Conservation (phyloP, 2,113 vertebrate genomes). For the Strix aluco region DNA sequence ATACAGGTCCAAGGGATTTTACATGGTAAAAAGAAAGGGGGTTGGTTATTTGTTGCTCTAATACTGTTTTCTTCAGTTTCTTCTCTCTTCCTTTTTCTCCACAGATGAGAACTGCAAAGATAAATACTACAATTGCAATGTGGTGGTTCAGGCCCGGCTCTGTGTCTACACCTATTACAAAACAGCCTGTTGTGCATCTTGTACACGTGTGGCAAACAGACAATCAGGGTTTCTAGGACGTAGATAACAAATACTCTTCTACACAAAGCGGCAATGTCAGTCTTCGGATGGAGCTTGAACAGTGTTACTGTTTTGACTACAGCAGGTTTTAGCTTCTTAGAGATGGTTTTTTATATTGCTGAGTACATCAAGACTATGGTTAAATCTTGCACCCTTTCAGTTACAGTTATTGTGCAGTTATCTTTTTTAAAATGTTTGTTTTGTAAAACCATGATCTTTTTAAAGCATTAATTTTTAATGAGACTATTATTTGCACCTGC, state of each 20-base stretch:
- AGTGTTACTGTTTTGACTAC: background rate
- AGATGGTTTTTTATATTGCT: background rate
- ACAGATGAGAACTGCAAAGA: slow-evolving; percentile 93
- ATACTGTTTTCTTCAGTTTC: background rate
- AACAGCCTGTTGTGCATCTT: slow-evolving; percentile 90
- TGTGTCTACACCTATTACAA: slow-evolving; percentile 96
- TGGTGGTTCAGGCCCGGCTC: slow-evolving; percentile 95
- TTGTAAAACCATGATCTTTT: slow-evolving; percentile 23
- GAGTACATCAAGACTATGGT: background rate
- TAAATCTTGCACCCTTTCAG: slow-evolving; percentile 8
- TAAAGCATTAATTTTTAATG: background rate
- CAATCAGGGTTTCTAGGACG: slow-evolving; percentile 74
- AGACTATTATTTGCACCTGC: slow-evolving; percentile 2
- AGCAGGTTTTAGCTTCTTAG: background rate
- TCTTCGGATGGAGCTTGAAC: background rate
- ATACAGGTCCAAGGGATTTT: background rate
- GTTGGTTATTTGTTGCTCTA: background rate
- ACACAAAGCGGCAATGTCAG: background rate
- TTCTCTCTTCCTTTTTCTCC: background rate
- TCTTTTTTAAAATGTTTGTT: slow-evolving; percentile 36
- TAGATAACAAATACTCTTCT: slow-evolving; percentile 76
- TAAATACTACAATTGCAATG: slow-evolving; percentile 95
- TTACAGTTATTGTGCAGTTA: slow-evolving; percentile 5
- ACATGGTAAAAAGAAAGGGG: background rate
- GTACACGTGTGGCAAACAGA: slow-evolving; percentile 80